These are phyloP conservation scores for Hemicordylus capensis DNA, from an alignment of 2,113 vertebrate genomes.

Conservation along the genomic window DNA sequence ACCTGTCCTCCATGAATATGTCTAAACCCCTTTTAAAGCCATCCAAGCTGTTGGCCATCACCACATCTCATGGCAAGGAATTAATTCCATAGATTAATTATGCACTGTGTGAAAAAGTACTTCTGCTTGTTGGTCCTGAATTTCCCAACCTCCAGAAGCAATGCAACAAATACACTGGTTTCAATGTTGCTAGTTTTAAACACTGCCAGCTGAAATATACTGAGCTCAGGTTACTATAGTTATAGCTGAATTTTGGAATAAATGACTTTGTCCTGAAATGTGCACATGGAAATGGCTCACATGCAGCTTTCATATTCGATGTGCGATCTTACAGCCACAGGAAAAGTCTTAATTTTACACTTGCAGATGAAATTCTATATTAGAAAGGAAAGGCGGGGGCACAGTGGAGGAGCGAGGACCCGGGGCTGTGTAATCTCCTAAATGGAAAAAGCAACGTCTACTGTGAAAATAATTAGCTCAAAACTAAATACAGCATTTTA, in stretches of 20 bases:
- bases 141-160: not conserved
- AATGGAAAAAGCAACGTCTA: conserved; percentile 43
- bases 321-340: conserved; percentile 62
- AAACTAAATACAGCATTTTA: conserved; percentile 49
- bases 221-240: conserved; percentile 74
- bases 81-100: too few relatives aligned
- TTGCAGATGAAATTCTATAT: conserved; percentile 27
- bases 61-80: too few relatives aligned
- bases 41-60: too few relatives aligned
- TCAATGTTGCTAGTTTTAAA: conserved; percentile 56
- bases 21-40: too few relatives aligned
- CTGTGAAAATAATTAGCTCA: conserved; percentile 61
- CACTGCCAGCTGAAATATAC: conserved; percentile 57
- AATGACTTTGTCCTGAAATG: conserved; percentile 60
- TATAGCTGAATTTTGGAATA: conserved; percentile 73
- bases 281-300: conserved; percentile 68
- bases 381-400: not conserved
- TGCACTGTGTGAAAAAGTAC: too few relatives aligned
- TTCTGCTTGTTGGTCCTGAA: too few relatives aligned
- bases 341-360: conserved; percentile 45
- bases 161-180: not conserved
- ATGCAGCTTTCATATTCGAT: conserved; percentile 60
- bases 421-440: conserved; percentile 60
- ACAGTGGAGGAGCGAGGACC: conserved; percentile 24
- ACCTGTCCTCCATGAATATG: too few relatives aligned